phyloP scores from a whole-genome alignment of 2,888 invertebrate species.

The Cryptocephalus primarius region DNA sequence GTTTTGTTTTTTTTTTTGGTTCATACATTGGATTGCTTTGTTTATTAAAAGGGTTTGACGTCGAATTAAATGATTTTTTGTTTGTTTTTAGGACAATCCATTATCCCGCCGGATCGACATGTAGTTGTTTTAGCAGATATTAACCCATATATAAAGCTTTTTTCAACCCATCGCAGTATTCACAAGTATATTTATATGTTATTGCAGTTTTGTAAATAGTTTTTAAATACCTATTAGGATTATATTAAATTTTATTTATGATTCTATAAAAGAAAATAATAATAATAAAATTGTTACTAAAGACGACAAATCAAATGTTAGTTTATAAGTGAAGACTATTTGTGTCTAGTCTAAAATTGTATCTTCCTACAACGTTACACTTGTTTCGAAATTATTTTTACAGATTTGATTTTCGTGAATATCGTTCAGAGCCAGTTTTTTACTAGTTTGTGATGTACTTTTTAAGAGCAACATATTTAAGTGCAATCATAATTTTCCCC shows the following conservation, averaged over 20 bases:
- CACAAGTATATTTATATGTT: conserved; percentile 12
- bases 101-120: conserved; percentile 29
- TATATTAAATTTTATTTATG: neutral
- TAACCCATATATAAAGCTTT: conserved; percentile 12
- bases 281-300: conserved; percentile 9
- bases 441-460: too few species aligned
- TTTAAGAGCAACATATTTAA: too few species aligned
- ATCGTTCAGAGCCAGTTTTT: too few species aligned
- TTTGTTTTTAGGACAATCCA: conserved; percentile 33
- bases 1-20: neutral
- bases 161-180: conserved; percentile 10
- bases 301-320: conserved; percentile 8
- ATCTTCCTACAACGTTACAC: conserved; percentile 1
- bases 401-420: too few species aligned
- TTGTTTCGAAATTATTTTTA: too few species aligned
- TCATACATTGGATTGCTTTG: neutral
- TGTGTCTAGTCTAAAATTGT: conserved; percentile 25
- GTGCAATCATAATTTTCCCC: too few species aligned
- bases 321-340: conserved; percentile 20
- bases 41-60: neutral
- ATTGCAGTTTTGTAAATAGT: conserved; percentile 16
- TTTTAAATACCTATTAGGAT: conserved; percentile 10
- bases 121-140: conserved; percentile 32
- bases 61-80: conserved; percentile 6
- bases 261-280: neutral